Evolutionary conservation across 2,113 vertebrate genomes (phyloP), one percentile per base, ranked within the genome.

Genomic region (Macrotus californicus): DNA sequence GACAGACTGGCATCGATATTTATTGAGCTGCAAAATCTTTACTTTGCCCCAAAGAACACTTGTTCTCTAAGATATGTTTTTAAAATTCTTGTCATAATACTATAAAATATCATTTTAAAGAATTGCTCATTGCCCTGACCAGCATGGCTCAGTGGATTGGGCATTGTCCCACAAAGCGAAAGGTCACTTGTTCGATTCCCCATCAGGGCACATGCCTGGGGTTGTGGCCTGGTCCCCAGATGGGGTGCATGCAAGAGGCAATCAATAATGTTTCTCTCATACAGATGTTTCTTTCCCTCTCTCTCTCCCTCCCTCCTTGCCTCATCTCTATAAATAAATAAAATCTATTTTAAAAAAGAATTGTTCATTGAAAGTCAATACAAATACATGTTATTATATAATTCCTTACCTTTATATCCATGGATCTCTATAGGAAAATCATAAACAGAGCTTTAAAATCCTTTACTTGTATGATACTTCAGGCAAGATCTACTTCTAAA

Each of bases 51-150:
- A 18, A 48, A 87, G 26, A 89, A 94, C 6, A 69, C 56, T 83
- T 94, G 13, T 5, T 24, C 21, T 82, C 7, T 85, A 95, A 93
- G 34, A 48, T 41, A 64, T 54, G 56, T 10, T 54, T 96, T 92
- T 59, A 67, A 41, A 93, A 80, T 87, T 85, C 48, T 43, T 90
- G 21, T 95, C 31, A 89, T 34, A 48, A 52, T 84, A 22, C 70
- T 93, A 86, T 87, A 59, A 91, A 93, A 89, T 70, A 79, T 16
- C 13, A 10, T 82, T 64, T 85, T 79, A 94, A 91, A 96, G 48
- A 36, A 69, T 54, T 80, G 1, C 50, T 64, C 61, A 64, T 64
- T 64, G 29, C 61, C 29, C 61, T 64, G 29, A 64, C 29, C 29
- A 64, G 61, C 10, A 2, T 31, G 61, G 61, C 61, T 64, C 61